Evolutionary conservation across 23 tunicate genomes (phyloP), one percentile per base, ranked within the genome.

Genomic region (Botrylloides violaceus): DNA sequence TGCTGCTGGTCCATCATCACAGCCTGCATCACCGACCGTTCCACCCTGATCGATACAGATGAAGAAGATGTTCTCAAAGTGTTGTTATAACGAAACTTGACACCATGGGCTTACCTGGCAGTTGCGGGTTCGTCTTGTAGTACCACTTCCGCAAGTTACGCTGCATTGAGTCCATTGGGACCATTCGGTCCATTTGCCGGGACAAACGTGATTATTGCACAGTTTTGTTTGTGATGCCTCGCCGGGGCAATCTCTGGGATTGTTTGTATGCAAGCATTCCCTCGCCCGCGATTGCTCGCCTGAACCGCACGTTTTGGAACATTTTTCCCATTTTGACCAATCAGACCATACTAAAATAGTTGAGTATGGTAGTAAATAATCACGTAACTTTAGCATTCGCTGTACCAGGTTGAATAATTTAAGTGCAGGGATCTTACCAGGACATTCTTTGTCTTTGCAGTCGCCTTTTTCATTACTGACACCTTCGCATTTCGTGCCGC

Each of bases 371-470:
- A n/a, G n/a, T n/a, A n/a, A n/a, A n/a, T n/a, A n/a, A n/a, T n/a
- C n/a, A n/a, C n/a, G n/a, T n/a, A n/a, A n/a, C n/a, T n/a, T n/a
- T n/a, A n/a, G n/a, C n/a, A n/a, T n/a, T n/a, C n/a, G n/a, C n/a
- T n/a, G n/a, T n/a, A n/a, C n/a, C n/a, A n/a, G n/a, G n/a, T n/a
- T n/a, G n/a, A n/a, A n/a, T n/a, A n/a, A n/a, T n/a, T n/a, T n/a
- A n/a, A n/a, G n/a, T n/a, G n/a, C n/a, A n/a, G n/a, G n/a, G n/a
- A 43, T 43, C 26, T 9, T 68, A 68, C 74, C 74, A 9, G 74
- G 74, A 30, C 74, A 68, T 68, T 68, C 32, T 26, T 43, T 68
- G 29, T 32, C 56, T 23, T 68, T 39, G 29, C 74, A 68, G 1
- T 35, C 57, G 36, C 47, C 58, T 28, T 36, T 12, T 22, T 2